Evolutionary conservation across 2,797 vertebrate species (phyloP).

Genomic region (Micrastur ruficollis): DNA sequence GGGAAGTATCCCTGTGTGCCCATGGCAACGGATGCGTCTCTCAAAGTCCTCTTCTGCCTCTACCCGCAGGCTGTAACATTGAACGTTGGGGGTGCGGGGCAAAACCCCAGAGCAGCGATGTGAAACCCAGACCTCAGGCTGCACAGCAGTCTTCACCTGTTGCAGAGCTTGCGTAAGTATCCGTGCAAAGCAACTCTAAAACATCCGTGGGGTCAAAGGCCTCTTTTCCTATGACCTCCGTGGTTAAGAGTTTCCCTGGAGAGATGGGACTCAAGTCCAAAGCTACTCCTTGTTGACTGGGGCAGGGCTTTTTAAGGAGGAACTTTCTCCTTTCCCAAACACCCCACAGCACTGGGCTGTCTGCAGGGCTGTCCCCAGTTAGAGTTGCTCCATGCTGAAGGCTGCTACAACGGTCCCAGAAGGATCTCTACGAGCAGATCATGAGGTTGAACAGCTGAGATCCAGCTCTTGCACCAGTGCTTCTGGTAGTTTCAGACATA

Average conservation of each 20-base stretch:
- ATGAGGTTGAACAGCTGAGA: not conserved
- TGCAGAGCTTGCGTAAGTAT: not conserved
- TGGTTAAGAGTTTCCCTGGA: not conserved
- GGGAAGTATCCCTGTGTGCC: rapidly evolving
- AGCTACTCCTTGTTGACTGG: not conserved
- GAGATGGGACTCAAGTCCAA: not conserved
- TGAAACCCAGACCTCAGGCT: not conserved
- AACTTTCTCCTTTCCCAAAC: not conserved
- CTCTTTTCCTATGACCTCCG: not conserved
- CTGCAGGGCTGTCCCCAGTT: rapidly evolving
- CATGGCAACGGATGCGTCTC: rapidly evolving
- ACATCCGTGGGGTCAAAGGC: not conserved
- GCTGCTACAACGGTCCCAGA: not conserved
- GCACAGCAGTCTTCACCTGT: not conserved
- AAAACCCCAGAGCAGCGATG: not conserved
- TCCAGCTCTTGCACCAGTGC: not conserved
- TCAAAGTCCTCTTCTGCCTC: not conserved
- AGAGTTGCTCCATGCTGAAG: not conserved
- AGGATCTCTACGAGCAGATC: not conserved
- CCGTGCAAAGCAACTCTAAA: not conserved
- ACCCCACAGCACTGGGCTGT: not conserved
- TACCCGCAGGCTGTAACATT: rapidly evolving
- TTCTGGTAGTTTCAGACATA: not conserved
- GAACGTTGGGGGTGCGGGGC: not conserved
- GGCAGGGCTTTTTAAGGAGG: not conserved